Conservation (phyloP, 2,113 vertebrate species). For the Catharus fuscescens region DNA sequence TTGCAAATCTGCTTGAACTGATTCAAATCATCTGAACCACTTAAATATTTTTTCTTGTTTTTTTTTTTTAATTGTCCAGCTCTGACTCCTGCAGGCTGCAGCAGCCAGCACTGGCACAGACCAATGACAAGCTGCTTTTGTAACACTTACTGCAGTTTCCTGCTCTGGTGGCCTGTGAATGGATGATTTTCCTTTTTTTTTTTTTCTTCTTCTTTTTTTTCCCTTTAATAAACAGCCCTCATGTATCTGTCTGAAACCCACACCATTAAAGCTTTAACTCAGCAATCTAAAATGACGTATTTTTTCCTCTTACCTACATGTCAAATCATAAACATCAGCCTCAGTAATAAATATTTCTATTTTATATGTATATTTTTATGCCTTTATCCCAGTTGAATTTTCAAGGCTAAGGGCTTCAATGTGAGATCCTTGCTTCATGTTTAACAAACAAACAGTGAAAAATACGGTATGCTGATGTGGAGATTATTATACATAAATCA, state of each 20-base stretch:
- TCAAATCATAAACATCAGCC: slow-evolving; percentile 28
- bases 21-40: neutral
- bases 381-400: slow-evolving; percentile 47
- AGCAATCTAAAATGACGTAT: slow-evolving; percentile 7
- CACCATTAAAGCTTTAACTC: slow-evolving; percentile 28
- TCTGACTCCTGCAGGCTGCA: neutral
- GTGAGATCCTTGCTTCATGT: neutral
- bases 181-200: neutral
- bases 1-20: neutral
- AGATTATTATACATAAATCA: slow-evolving; percentile 69
- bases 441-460: slow-evolving; percentile 58
- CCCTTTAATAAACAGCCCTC: slow-evolving; percentile 1
- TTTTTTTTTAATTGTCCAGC: neutral
- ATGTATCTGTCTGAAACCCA: neutral
- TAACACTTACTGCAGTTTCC: neutral
- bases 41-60: neutral
- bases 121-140: neutral
- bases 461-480: slow-evolving; percentile 56
- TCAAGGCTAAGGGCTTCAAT: slow-evolving; percentile 46
- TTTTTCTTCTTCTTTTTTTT: neutral
- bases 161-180: neutral
- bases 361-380: slow-evolving; percentile 45
- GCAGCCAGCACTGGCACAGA: neutral
- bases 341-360: slow-evolving; percentile 63
- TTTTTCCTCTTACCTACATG: slow-evolving; percentile 13